Conservation (phyloP, 1,140 invertebrate genomes). For the Campoletis sonorensis region DNA sequence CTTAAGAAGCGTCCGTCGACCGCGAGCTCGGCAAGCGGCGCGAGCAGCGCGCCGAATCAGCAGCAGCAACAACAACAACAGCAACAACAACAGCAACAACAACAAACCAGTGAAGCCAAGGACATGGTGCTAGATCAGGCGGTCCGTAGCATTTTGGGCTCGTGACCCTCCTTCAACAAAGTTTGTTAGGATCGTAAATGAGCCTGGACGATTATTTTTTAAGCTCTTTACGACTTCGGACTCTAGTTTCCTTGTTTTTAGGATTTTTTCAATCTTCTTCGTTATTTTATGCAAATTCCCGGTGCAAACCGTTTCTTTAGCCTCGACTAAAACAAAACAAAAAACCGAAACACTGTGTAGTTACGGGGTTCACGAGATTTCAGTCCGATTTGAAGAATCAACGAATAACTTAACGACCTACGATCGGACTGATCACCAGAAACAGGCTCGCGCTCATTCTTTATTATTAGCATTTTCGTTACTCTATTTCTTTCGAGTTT, state of each 20-base stretch:
- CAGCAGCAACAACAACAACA: slow-evolving; percentile 45
- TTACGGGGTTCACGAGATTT: too few relatives aligned
- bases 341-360: too few relatives aligned
- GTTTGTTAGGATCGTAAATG: slow-evolving; percentile 67
- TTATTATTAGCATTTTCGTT: background rate
- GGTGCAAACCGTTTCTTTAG: background rate
- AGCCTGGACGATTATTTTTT: background rate
- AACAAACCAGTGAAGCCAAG: slow-evolving; percentile 62
- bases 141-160: slow-evolving; percentile 78
- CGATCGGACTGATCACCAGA: too few relatives aligned
- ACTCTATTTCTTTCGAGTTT: background rate
- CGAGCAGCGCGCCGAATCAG: slow-evolving; percentile 20
- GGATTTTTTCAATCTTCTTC: background rate
- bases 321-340: background rate
- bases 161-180: slow-evolving; percentile 77
- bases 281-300: background rate
- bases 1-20: slow-evolving; percentile 78
- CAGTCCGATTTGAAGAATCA: too few relatives aligned
- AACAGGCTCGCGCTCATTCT: too few relatives aligned
- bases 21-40: slow-evolving; percentile 48
- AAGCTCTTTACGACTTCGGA: background rate
- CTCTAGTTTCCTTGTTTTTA: slow-evolving; percentile 3
- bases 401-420: too few relatives aligned
- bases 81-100: background rate
- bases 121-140: slow-evolving; percentile 78